A percentile compares a stretch with the other conserved stretches of the same genome.
phyloP scores from a whole-genome alignment of 2,888 invertebrate genomes.

The Ceramica pisi region DNA sequence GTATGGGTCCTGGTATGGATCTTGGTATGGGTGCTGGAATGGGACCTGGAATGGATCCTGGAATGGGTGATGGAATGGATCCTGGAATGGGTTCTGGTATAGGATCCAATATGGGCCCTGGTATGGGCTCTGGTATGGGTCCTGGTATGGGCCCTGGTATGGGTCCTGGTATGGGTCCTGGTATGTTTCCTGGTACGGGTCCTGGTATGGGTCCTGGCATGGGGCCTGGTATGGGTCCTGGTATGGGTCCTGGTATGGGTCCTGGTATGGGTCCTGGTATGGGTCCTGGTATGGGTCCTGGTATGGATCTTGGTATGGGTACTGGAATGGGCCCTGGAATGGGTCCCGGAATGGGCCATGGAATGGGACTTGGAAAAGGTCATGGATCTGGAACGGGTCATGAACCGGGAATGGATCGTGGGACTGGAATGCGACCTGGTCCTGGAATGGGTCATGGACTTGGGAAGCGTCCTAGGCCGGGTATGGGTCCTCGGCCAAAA shows the following conservation, averaged over 20 bases:
- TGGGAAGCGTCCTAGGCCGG: neutral
- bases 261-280: neutral
- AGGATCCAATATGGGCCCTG: neutral
- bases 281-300: neutral
- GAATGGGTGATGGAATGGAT: too few relatives aligned
- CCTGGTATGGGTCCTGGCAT: neutral
- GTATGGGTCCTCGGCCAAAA: too few relatives aligned
- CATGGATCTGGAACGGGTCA: neutral
- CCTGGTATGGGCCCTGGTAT: neutral
- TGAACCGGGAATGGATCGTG: neutral
- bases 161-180: neutral
- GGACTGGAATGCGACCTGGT: neutral
- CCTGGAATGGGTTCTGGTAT: neutral
- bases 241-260: neutral
- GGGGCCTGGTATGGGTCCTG: neutral
- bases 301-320: too few relatives aligned
- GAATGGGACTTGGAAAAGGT: too few relatives aligned
- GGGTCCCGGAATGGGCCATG: too few relatives aligned
- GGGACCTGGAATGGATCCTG: neutral
- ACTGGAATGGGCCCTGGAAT: too few relatives aligned
- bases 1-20: too few relatives aligned
- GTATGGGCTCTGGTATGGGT: neutral
- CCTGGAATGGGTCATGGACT: neutral
- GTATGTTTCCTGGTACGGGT: neutral
- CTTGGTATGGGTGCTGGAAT: neutral